A percentile compares a stretch with the other conserved stretches of the same genome.
phyloP scores from a whole-genome alignment of 2,888 invertebrate genomes.

The Drosophila rellima region DNA sequence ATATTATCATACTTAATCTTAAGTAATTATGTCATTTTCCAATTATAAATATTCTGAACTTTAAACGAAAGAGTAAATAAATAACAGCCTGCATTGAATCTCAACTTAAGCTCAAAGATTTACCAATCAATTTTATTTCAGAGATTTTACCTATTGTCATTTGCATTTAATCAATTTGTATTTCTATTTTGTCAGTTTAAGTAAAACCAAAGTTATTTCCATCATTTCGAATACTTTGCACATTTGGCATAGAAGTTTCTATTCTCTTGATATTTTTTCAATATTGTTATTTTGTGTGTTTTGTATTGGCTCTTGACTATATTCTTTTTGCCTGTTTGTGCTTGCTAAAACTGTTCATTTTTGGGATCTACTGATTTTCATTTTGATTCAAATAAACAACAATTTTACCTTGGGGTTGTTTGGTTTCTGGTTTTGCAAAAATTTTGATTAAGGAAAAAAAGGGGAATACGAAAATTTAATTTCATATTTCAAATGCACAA shows the following conservation, averaged over 20 bases:
- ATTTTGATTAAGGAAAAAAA: slow-evolving; percentile 6
- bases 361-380: slow-evolving; percentile 27
- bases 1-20: neutral
- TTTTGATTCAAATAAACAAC: slow-evolving; percentile 60
- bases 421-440: slow-evolving; percentile 29
- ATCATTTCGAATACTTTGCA: neutral
- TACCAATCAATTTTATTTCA: neutral
- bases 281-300: slow-evolving; percentile 4
- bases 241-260: neutral
- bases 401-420: slow-evolving; percentile 54
- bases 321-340: neutral
- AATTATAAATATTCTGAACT: neutral
- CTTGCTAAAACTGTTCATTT: slow-evolving; percentile 35
- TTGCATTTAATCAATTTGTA: slow-evolving; percentile 2
- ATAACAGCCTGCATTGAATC: neutral
- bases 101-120: neutral
- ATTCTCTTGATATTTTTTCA: slow-evolving; percentile 11
- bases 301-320: slow-evolving; percentile 9
- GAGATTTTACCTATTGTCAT: slow-evolving; percentile 8
- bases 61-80: neutral
- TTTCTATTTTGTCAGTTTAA: slow-evolving; percentile 8
- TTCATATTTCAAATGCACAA: slow-evolving; percentile 47
- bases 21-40: neutral
- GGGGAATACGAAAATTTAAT: slow-evolving; percentile 45
- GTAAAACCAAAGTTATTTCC: slow-evolving; percentile 10